Evolutionary conservation across 2,113 vertebrate genomes (phyloP).

Genomic region (Eclectus roratus): DNA sequence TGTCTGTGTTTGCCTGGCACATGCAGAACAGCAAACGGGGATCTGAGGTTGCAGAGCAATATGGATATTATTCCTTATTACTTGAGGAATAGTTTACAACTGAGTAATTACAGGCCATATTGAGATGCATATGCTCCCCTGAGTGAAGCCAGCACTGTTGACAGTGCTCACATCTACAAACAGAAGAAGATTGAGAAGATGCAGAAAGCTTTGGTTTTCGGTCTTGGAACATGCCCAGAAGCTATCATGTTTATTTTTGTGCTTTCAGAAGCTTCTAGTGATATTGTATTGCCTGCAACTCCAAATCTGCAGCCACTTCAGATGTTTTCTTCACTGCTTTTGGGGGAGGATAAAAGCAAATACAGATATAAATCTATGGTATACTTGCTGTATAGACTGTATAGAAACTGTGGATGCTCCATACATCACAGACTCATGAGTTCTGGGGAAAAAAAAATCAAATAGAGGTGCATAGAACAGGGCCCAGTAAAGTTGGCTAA

Average conservation of each 20-base stretch:
- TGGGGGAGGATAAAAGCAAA: not conserved
- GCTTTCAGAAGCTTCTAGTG: constrained; percentile 20
- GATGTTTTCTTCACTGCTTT: not conserved
- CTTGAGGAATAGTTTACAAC: not conserved
- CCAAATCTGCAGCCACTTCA: not conserved
- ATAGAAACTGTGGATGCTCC: not conserved
- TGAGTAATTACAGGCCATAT: constrained; percentile 55
- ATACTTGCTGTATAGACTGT: not conserved
- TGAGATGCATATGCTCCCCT: constrained; percentile 8
- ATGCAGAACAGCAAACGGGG: not conserved
- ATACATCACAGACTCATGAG: not conserved
- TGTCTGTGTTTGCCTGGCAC: not conserved
- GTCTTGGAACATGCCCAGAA: constrained; percentile 9
- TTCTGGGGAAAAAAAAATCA: not conserved
- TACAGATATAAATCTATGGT: not conserved
- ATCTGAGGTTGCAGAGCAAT: constrained; percentile 2
- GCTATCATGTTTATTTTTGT: not conserved
- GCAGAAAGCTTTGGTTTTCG: not conserved
- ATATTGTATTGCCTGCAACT: not conserved
- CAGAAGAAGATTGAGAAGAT: constrained; percentile 35
- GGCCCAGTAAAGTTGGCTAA: not conserved
- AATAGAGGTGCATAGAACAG: not conserved
- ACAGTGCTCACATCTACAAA: constrained; percentile 25
- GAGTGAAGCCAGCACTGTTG: constrained; percentile 12
- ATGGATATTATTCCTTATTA: not conserved